Evolutionary conservation across 2,113 vertebrate species (phyloP), one percentile per base, ranked within the genome.

Genomic region (Bucco capensis): DNA sequence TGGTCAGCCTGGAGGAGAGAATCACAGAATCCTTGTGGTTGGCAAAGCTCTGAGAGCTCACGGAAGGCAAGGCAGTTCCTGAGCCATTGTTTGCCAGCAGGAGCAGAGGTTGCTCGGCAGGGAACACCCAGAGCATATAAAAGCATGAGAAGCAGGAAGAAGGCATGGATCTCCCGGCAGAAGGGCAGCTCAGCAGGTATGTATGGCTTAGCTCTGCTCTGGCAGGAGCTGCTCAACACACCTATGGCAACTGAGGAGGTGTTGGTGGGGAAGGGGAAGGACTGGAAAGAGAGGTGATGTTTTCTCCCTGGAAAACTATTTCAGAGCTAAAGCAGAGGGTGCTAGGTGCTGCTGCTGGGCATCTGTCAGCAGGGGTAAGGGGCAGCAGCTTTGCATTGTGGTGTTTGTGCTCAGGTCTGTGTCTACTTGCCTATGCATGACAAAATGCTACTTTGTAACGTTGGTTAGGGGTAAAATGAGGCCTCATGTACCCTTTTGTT

Each of bases 81-180:
- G 2, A 35, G 18, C 15, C 1, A 0, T 16, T 53, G 2, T 66
- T 44, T 58, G 35, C 67, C 87, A 81, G 60, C 42, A 50, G 65
- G 49, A 58, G 44, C 14, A 38, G 44, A 69, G 60, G 42, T 87
- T 6, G 0, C 15, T 80, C 5, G 0, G 3, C 5, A n/a, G 60
- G 51, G 12, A 71, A 46, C 51, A n/a, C 19, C 57, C 49, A 46
- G 82, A 0, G 0, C 5, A 38, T 79, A 79, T 54, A 91, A 91
- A 72, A 14, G 23, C 9, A n/a, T 25, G 49, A 54, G 66, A 79
- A 86, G 38, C 66, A 79, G 89, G 86, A 82, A 75, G n/a, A 75
- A 10, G 38, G 50, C 3, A 19, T 0, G 0, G 3, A 0, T 9
- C 23, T 76, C 6, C 24, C 2, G 7, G 22, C 27, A 64, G 21